A percentile compares a stretch with the other conserved stretches of the same genome.
These are phyloP conservation scores for Dipodomys merriami DNA, from an alignment of 2,113 vertebrate genomes.

Conservation along the genomic window DNA sequence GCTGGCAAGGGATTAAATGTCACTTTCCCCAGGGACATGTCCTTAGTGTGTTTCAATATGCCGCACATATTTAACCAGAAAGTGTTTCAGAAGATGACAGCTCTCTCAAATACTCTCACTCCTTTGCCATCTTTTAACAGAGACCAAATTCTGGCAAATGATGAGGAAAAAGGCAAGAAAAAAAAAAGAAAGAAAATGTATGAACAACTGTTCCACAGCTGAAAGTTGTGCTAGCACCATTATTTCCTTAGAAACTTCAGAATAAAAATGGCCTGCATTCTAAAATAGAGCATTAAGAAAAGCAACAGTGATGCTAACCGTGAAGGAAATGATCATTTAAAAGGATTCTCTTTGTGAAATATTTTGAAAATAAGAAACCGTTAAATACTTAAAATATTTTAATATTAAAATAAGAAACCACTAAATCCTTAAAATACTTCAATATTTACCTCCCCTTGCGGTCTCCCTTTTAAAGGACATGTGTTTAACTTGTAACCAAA, in stretches of 20 bases:
- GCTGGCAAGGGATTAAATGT: conserved; percentile 38
- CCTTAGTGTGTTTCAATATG: conserved; percentile 18
- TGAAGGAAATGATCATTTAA: background rate
- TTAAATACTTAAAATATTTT: background rate
- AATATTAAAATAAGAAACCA: too few species aligned
- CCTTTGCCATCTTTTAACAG: background rate
- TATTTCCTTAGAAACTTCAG: background rate
- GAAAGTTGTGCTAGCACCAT: background rate
- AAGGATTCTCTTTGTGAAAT: background rate
- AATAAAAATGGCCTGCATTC: background rate
- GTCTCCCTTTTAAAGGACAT: background rate
- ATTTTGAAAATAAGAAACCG: background rate
- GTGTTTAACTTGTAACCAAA: background rate
- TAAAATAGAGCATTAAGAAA: conserved; percentile 21
- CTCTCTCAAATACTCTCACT: background rate
- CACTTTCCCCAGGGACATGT: conserved; percentile 1
- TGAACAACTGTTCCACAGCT: background rate
- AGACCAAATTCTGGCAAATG: background rate
- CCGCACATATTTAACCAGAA: background rate
- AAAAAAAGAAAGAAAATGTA: background rate
- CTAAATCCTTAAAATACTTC: background rate
- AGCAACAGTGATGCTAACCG: background rate
- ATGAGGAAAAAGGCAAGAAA: background rate
- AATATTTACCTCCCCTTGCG: background rate
- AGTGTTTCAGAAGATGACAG: background rate